A percentile compares a stretch with the other conserved stretches of the same genome.
Evolutionary conservation across 2,797 vertebrate species (phyloP).

Genomic region (Chiroxiphia lanceolata): DNA sequence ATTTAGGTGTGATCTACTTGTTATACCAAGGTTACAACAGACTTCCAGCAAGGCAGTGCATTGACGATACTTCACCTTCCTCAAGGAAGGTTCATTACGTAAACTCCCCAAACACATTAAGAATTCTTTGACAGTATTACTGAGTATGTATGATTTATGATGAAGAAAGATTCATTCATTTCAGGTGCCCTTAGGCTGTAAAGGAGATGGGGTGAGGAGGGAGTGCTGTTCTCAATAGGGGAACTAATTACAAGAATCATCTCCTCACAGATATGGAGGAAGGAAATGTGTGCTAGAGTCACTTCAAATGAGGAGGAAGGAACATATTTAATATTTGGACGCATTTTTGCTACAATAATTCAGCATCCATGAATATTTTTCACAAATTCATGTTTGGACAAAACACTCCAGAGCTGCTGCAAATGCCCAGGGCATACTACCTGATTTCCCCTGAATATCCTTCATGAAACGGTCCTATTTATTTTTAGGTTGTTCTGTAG

Average conservation of each 20-base stretch:
- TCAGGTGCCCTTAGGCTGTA: neutral
- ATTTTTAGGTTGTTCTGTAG: slow-evolving; percentile 54
- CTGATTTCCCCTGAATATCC: slow-evolving; percentile 11
- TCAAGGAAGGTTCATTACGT: slow-evolving; percentile 1
- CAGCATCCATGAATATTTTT: neutral
- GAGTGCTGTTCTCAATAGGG: neutral
- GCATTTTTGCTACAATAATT: neutral
- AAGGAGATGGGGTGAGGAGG: neutral
- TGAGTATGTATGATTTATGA: slow-evolving; percentile 32
- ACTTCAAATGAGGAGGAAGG: neutral
- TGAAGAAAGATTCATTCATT: neutral
- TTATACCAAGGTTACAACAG: slow-evolving; percentile 1
- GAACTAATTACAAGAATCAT: slow-evolving; percentile 37
- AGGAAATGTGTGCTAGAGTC: neutral
- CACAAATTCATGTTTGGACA: neutral
- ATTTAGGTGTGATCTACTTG: neutral
- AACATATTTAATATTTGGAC: neutral
- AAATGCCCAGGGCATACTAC: neutral
- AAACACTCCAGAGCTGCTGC: neutral
- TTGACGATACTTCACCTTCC: neutral
- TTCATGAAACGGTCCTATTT: slow-evolving; percentile 35
- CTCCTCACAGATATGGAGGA: neutral
- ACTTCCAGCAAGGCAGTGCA: neutral
- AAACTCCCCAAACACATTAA: slow-evolving; percentile 42
- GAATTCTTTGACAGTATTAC: slow-evolving; percentile 30